Conservation (phyloP, 2,888 invertebrate species). For the Epinotia nisella region DNA sequence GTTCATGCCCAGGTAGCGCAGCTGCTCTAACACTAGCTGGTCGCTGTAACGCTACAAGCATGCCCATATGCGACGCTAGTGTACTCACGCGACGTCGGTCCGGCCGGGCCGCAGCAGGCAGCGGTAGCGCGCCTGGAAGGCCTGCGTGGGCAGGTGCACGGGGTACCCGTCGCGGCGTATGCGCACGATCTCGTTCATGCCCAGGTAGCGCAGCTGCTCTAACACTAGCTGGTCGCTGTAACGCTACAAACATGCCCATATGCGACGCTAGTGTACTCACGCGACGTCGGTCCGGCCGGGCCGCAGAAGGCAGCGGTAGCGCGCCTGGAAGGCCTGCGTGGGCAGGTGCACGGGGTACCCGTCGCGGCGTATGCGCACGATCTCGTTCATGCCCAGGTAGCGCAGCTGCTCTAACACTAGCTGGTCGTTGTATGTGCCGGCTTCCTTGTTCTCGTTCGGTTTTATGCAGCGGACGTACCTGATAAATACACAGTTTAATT, state of each 20-base stretch:
- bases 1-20: too few species aligned
- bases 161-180: conserved; percentile 96
- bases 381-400: conserved; percentile 97
- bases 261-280: conserved; percentile 51
- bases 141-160: conserved; percentile 91
- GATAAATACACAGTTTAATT: not conserved
- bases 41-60: conserved; percentile 85
- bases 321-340: conserved; percentile 89
- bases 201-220: conserved; percentile 95
- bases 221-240: conserved; percentile 92
- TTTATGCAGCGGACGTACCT: conserved; percentile 97
- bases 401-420: conserved; percentile 94
- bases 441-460: conserved; percentile 93
- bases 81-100: conserved; percentile 65
- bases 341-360: conserved; percentile 95
- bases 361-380: conserved; percentile 94
- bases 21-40: too few species aligned
- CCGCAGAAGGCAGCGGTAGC: conserved; percentile 91
- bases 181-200: conserved; percentile 96
- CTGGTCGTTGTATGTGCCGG: conserved; percentile 91
- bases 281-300: conserved; percentile 68
- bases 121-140: conserved; percentile 90
- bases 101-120: conserved; percentile 86
- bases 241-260: too few species aligned
- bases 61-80: too few species aligned